Evolutionary conservation across 2,888 invertebrate species (phyloP), one percentile per base, ranked within the genome.

Genomic region (Meloe dianella): DNA sequence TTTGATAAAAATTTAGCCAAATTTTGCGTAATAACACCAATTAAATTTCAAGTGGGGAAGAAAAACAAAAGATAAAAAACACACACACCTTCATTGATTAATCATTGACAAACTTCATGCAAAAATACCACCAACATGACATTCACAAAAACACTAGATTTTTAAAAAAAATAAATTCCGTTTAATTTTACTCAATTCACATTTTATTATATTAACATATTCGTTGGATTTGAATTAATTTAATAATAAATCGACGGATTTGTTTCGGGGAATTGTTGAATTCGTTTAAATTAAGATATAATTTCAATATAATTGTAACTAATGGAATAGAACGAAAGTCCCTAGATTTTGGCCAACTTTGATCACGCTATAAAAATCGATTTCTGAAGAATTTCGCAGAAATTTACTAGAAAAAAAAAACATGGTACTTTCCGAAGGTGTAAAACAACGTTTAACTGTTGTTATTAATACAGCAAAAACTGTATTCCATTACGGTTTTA

Each of bases 401-500:
- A 35, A 61, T 57, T 61, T 57, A 27, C 24, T 12, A 22, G 0
- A 70, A 65, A 14, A 7, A 35, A 12, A 60, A 27, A 79, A 72
- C 75, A 83, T 82, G 82, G 79, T 71, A 61, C 84, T 86, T 66
- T 85, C 87, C 41, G 87, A 87, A 69, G 88, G 79, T 61, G 78
- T 86, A 1, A 90, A 90, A 79, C 88, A 89, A 75, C 87, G 91
- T 74, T 80, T 91, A 58, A 85, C 86, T 38, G 81, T 87, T 30
- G 88, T 91, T 8, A 82, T 90, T 57, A 86, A 86, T 57, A 71
- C 87, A 0, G 85, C 86, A 10, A 90, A 89, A 81, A 87, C 87
- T 1, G 83, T 87, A 64, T 90, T 91, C 73, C 90, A 91, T 75
- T 90, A 89, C 87, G 90, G 90, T 56, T 91, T 91, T 72, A 88